phyloP scores from a whole-genome alignment of 2,797 vertebrate genomes.

The Sebastes reedi region DNA sequence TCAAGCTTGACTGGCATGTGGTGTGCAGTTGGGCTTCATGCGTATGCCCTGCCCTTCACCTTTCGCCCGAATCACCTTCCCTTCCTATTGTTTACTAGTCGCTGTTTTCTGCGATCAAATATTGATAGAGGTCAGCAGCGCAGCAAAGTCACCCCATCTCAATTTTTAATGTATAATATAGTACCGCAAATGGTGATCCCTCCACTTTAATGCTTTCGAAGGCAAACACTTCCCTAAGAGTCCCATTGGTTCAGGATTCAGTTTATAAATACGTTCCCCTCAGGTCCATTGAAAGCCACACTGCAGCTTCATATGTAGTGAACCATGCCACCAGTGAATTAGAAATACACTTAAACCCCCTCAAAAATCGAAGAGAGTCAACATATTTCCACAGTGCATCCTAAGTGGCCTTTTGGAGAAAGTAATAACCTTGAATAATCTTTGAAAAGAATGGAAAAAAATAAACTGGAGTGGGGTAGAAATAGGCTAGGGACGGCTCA shows the following conservation, averaged over 20 bases:
- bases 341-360: constrained; percentile 65
- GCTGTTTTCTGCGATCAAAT: constrained; percentile 67
- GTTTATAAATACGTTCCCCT: constrained; percentile 70
- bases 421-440: constrained; percentile 77
- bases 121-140: constrained; percentile 74
- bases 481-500: constrained; percentile 20
- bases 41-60: constrained; percentile 48
- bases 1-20: background rate
- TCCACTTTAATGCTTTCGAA: constrained; percentile 60
- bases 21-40: constrained; percentile 10
- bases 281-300: constrained; percentile 69
- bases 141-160: constrained; percentile 71
- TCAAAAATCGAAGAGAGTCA: constrained; percentile 59
- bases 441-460: constrained; percentile 37
- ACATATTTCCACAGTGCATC: constrained; percentile 67
- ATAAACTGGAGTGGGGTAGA: background rate
- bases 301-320: constrained; percentile 61
- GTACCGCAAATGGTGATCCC: constrained; percentile 66
- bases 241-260: constrained; percentile 49
- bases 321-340: constrained; percentile 68
- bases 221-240: constrained; percentile 49
- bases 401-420: constrained; percentile 68
- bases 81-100: constrained; percentile 73
- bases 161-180: constrained; percentile 82
- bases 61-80: constrained; percentile 40